phyloP scores from a whole-genome alignment of 2,113 vertebrate species.

The Calidris pugnax region DNA sequence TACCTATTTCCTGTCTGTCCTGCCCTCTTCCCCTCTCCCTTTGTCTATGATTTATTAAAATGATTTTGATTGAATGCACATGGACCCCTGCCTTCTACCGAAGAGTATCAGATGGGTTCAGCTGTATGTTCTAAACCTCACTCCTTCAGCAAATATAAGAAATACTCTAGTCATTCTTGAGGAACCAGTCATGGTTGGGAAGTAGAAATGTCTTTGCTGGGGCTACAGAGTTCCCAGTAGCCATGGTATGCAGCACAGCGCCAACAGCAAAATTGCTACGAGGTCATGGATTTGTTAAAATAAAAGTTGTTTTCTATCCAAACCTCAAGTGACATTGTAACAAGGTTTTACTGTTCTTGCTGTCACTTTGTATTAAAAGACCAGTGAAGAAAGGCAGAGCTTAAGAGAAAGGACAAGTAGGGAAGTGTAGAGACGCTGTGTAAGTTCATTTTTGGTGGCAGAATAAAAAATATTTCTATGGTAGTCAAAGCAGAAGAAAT shows the following conservation, averaged over 20 bases:
- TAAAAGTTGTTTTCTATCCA: constrained; percentile 42
- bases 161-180: neutral
- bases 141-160: neutral
- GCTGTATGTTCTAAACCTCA: neutral
- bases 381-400: constrained; percentile 20
- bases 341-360: constrained; percentile 43
- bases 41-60: neutral
- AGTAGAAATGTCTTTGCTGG: neutral
- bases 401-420: neutral
- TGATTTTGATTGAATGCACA: neutral
- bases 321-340: constrained; percentile 47
- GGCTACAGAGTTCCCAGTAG: neutral
- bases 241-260: neutral
- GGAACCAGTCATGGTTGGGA: neutral
- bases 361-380: constrained; percentile 37
- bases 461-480: neutral
- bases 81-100: neutral
- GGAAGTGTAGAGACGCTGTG: neutral
- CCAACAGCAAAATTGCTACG: constrained; percentile 9
- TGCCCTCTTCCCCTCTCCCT: neutral
- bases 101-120: neutral
- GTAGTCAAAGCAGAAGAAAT: neutral
- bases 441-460: neutral
- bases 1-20: neutral
- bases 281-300: constrained; percentile 19